phyloP scores from a whole-genome alignment of 2,888 invertebrate genomes.

The Diarsia rubi region DNA sequence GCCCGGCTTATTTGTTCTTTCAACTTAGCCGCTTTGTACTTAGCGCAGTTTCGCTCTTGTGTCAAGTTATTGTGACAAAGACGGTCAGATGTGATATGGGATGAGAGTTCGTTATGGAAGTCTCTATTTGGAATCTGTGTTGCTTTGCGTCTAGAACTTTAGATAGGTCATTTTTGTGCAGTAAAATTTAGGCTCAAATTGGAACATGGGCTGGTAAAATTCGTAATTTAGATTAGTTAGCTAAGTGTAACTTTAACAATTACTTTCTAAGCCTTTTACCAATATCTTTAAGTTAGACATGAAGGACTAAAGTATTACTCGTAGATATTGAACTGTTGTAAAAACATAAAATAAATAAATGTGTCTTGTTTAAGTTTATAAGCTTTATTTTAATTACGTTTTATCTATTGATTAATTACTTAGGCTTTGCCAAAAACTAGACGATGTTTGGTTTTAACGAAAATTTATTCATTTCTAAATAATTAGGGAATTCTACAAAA shows the following conservation, averaged over 20 bases:
- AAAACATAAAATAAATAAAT: too few species aligned
- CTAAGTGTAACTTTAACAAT: background rate
- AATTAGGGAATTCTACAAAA: background rate
- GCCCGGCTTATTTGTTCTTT: slow-evolving; percentile 80
- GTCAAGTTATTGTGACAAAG: slow-evolving; percentile 68
- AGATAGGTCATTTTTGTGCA: background rate
- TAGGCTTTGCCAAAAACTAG: background rate
- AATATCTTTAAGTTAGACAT: too few species aligned
- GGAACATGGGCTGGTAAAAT: background rate
- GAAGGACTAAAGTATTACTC: too few species aligned
- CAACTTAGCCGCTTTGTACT: slow-evolving; percentile 70
- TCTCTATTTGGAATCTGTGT: slow-evolving; percentile 38
- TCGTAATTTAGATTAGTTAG: background rate
- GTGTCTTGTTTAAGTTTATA: too few species aligned
- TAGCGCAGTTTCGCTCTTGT: slow-evolving; percentile 68
- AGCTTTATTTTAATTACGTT: too few species aligned
- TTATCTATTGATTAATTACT: too few species aligned
- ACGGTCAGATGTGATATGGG: slow-evolving; percentile 59
- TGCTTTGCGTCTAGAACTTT: slow-evolving; percentile 14
- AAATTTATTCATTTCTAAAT: background rate
- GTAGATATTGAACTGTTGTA: too few species aligned
- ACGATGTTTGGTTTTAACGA: background rate
- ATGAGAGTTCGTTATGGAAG: slow-evolving; percentile 48
- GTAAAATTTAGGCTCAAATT: background rate
- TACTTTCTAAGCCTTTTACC: background rate